Base-by-base conservation (phyloP, 2,797 vertebrate species). In the Arnoldichthys spilopterus region DNA sequence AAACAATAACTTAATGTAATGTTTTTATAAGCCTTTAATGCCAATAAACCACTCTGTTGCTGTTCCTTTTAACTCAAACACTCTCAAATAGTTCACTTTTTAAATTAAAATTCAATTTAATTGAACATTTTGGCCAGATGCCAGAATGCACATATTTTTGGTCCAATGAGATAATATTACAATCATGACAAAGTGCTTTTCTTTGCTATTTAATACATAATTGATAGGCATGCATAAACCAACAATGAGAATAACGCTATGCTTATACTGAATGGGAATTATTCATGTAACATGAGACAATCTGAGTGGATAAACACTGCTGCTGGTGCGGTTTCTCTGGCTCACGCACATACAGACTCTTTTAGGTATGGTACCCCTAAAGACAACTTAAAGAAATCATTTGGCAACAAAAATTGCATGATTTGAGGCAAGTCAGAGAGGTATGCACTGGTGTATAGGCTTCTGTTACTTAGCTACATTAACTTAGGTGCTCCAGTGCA, bases 171-270 rank as follows among this genome's bases (percentile, higher is more conserved):
- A 9, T 54, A 3, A 56, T 56, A 13, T 56, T 59, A 28, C 12
- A 59, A 1, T 30, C 56, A 15, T 59, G 24, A 2, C 11, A 45
- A 45, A 67, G 43, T 16, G 40, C 22, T 45, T 16, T 45, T n/a
- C 2, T 28, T 22, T 67, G 64, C 24, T 26, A 26, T 45, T 26
- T 8, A 22, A 45, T 26, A 45, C 24, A 22, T 13, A 43, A 66
- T 66, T 43, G 20, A 66, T 22, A 37, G 3, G n/a, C 20, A 37
- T 0, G 37, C 32, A 43, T 43, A 22, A 45, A 32, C n/a, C 22
- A 47, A 26, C 15, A 53, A 64, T 9, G 49, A 66, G 28, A 90
- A 87, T 3, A 77, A 90, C 86, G 88, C 24, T 85, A 88, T 71
- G 73, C 82, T 63, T 76, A 68, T 49, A 68, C 54, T 79, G 22